Base-by-base conservation (phyloP, 1,140 invertebrate genomes). In the Teleopsis dalmanni region DNA sequence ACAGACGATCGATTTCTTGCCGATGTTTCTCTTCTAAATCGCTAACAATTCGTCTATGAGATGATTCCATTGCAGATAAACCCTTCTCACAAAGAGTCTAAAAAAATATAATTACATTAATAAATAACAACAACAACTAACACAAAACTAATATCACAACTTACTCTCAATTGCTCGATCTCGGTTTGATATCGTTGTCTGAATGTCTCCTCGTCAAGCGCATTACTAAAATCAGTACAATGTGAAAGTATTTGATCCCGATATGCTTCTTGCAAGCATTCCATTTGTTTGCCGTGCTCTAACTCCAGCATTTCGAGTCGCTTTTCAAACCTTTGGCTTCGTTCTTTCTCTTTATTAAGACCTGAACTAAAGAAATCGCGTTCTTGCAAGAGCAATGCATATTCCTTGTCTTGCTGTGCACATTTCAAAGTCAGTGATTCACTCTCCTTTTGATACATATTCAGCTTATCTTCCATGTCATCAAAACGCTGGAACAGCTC, bases 11-110 rank as follows among this genome's bases (percentile, higher is more conserved):
- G 14, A 71, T 71, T 54, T 94, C 89, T 48, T 81, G 78, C 35
- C 81, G 77, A 68, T 92, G 90, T 57, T 87, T 85, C 58, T 90
- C 86, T 57, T 91, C 85, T 72, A 92, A 77, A 59, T 93, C 88
- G 35, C 82, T 78, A 33, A 92, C 81, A 35, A 89, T 84, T 40
- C 88, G 77, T n/a, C 85, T 76, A 70, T 93, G 88, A 54, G 88
- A 90, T 60, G 84, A 87, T 68, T 93, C 89, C 86, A 92, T 90
- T 6, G 87, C 85, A 50, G 83, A 67, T 47, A 94, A 72, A 7
- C 89, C 89, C 62, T 90, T 90, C 63, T 91, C 88, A 71, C 89
- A 93, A 16, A 93, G 72, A 26, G 80, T 79, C 76, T 83, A 38
- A 11, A 50, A 44, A n/a, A 3, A 7, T 6, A 18, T 1, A 23